Conservation (phyloP, 1,140 invertebrate genomes). For the Plodia interpunctella region DNA sequence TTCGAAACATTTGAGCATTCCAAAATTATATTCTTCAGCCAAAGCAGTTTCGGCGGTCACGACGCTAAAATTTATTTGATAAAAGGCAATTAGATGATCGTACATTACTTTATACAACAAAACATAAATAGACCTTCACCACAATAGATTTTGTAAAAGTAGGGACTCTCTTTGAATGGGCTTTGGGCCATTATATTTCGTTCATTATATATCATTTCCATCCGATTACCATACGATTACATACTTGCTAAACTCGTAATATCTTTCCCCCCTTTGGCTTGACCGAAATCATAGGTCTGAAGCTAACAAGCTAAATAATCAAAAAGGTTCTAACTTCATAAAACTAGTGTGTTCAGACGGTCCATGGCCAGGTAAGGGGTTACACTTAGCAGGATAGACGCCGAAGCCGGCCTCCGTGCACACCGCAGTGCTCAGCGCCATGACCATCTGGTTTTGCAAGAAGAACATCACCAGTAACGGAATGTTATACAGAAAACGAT, state of each 20-base stretch:
- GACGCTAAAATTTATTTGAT: conserved; percentile 14
- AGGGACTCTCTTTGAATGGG: too few species aligned
- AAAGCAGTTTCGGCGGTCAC: conserved; percentile 30
- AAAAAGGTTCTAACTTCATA: conserved; percentile 26
- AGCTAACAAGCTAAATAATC: not conserved
- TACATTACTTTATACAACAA: too few species aligned
- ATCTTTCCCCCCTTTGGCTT: not conserved
- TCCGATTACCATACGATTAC: too few species aligned
- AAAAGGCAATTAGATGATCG: too few species aligned
- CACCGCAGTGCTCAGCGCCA: conserved; percentile 48
- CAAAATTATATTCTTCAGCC: conserved; percentile 53
- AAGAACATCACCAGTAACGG: conserved; percentile 51
- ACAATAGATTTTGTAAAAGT: too few species aligned
- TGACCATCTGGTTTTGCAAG: conserved; percentile 43
- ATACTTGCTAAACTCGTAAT: too few species aligned
- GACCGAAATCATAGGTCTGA: not conserved
- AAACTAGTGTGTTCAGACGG: conserved; percentile 39
- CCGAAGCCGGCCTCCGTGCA: conserved; percentile 58
- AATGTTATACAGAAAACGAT: conserved; percentile 57
- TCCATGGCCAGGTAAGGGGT: conserved; percentile 47
- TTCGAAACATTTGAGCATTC: conserved; percentile 52
- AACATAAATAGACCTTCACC: too few species aligned
- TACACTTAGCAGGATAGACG: conserved; percentile 49
- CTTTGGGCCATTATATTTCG: too few species aligned
- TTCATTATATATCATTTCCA: too few species aligned